A percentile compares a stretch with the other conserved stretches of the same genome.
Conservation (phyloP, 2,113 vertebrate species). For the Porphyrio hochstetteri region DNA sequence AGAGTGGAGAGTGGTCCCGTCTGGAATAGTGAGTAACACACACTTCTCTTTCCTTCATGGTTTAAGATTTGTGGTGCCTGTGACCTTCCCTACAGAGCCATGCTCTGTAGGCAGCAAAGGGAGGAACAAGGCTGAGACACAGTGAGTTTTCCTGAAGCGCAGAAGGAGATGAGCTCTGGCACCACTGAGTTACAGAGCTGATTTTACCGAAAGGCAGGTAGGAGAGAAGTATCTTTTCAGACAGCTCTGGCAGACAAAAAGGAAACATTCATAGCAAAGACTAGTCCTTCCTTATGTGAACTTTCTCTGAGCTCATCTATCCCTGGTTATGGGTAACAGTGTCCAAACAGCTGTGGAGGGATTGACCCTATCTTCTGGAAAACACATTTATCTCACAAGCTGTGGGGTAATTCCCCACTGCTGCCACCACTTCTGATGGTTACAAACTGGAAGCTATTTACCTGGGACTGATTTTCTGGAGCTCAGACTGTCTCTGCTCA, state of each 20-base stretch:
- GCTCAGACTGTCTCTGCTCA: not conserved
- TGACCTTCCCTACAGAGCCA: not conserved
- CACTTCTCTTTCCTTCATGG: not conserved
- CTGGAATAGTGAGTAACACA: not conserved
- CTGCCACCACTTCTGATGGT: not conserved
- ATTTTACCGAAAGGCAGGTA: not conserved
- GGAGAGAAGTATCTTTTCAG: not conserved
- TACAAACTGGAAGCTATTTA: not conserved
- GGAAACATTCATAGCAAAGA: not conserved
- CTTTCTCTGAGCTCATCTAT: not conserved
- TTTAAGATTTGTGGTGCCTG: not conserved
- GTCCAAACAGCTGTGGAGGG: not conserved
- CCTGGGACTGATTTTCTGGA: not conserved
- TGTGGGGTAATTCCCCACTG: not conserved
- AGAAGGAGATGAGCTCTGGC: not conserved
- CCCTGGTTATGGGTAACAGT: not conserved
- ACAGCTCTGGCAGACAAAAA: not conserved
- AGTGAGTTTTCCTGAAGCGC: not conserved
- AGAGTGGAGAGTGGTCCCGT: not conserved
- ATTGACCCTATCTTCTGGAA: not conserved
- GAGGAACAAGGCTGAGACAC: not conserved
- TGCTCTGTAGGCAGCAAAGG: not conserved
- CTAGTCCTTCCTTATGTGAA: not conserved
- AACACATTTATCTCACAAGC: not conserved
- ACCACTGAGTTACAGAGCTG: not conserved